Evolutionary conservation across 1,140 invertebrate species (phyloP).

Genomic region (Catajapyx aquilonaris): DNA sequence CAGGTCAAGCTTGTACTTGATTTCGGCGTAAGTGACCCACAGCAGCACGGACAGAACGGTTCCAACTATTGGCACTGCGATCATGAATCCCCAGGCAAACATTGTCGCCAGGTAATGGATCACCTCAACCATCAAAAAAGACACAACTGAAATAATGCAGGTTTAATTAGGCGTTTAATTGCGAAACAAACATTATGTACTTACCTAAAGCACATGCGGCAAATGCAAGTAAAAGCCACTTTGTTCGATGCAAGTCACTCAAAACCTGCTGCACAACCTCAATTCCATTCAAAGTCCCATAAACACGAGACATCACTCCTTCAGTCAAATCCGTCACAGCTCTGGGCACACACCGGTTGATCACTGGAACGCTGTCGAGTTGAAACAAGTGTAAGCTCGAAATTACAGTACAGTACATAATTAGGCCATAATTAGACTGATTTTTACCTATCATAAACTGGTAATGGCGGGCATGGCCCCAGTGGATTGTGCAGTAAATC

Average conservation of each 20-base stretch:
- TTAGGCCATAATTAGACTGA: neutral
- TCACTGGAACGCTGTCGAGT: conserved; percentile 37
- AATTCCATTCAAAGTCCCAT: conserved; percentile 64
- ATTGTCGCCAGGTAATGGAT: conserved; percentile 61
- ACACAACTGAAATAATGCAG: conserved; percentile 41
- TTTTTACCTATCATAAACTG: conserved; percentile 42
- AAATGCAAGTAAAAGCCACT: conserved; percentile 63
- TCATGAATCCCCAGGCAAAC: conserved; percentile 70
- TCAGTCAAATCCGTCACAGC: conserved; percentile 32
- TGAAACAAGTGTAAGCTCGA: conserved; percentile 1
- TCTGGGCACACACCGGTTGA: conserved; percentile 72
- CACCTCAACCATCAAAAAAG: conserved; percentile 57
- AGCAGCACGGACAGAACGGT: conserved; percentile 51
- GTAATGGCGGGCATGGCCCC: conserved; percentile 46
- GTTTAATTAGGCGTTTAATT: neutral
- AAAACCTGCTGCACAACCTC: conserved; percentile 70
- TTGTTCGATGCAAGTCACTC: conserved; percentile 66
- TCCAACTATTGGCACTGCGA: conserved; percentile 47
- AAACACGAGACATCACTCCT: conserved; percentile 42
- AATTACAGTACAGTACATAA: neutral
- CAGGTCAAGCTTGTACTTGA: conserved; percentile 43
- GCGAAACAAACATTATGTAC: conserved; percentile 12
- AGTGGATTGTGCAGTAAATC: conserved; percentile 30
- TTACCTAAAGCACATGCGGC: conserved; percentile 60
- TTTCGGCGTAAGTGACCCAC: conserved; percentile 73